These are phyloP conservation scores for Zapus hudsonius DNA, from an alignment of 2,113 vertebrate species.

Conservation along the genomic window DNA sequence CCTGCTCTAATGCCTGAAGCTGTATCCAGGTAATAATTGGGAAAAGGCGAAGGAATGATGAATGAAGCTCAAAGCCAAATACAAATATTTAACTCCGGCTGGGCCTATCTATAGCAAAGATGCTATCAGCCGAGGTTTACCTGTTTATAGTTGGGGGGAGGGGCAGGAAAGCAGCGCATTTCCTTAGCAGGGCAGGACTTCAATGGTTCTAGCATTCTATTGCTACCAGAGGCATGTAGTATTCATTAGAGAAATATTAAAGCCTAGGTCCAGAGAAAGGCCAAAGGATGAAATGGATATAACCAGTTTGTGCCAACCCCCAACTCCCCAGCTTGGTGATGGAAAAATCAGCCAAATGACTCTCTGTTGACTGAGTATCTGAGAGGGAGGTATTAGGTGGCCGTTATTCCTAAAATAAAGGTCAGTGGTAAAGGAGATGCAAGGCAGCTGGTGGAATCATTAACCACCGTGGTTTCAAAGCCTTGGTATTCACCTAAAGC, in stretches of 20 bases:
- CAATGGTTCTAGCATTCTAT: neutral
- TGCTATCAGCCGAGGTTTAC: neutral
- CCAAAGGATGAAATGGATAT: constrained; percentile 21
- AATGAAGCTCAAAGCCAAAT: neutral
- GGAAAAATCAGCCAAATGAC: constrained; percentile 72
- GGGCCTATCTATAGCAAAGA: neutral
- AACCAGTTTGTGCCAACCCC: constrained; percentile 23
- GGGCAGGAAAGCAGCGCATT: neutral
- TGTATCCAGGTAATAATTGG: neutral
- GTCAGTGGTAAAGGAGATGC: constrained; percentile 10
- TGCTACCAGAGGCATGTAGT: neutral
- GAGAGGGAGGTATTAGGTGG: constrained; percentile 70
- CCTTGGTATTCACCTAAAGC: constrained; percentile 46
- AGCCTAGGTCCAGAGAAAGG: neutral
- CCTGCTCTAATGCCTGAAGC: neutral
- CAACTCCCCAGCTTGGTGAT: constrained; percentile 49
- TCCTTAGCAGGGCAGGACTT: neutral
- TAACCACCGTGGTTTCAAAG: constrained; percentile 63
- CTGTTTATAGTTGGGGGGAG: too few species aligned
- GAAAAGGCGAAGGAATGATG: neutral
- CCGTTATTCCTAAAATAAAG: constrained; percentile 64
- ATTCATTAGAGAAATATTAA: constrained; percentile 28
- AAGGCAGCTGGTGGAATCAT: constrained; percentile 72
- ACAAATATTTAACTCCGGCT: neutral
- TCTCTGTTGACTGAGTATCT: constrained; percentile 63